These are phyloP conservation scores for Alosa alosa DNA, from an alignment of 2,113 vertebrate genomes.

Conservation along the genomic window DNA sequence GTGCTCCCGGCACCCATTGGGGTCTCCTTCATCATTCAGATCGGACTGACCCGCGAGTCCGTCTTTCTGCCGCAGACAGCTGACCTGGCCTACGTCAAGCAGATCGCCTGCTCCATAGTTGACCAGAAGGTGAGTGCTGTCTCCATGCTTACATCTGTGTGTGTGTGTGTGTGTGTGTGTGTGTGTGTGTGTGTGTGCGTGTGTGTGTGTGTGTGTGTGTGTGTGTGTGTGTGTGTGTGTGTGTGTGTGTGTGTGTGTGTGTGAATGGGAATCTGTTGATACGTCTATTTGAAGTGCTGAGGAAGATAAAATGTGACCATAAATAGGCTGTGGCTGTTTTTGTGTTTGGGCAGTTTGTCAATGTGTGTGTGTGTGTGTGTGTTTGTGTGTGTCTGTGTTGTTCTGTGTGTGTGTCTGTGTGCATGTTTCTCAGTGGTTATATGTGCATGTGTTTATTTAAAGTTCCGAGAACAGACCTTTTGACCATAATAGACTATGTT, in stretches of 20 bases:
- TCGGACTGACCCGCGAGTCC: conserved; percentile 83
- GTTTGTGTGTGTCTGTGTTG: neutral
- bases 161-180: conserved; percentile 28
- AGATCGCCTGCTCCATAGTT: conserved; percentile 87
- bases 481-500: neutral
- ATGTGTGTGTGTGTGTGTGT: neutral
- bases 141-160: neutral
- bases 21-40: conserved; percentile 88
- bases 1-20: conserved; percentile 62
- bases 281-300: neutral
- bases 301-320: neutral
- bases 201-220: conserved; percentile 20
- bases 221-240: conserved; percentile 19
- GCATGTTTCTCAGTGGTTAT: neutral
- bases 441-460: neutral
- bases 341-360: neutral
- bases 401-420: neutral
- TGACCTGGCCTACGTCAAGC: conserved; percentile 85
- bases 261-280: neutral
- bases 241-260: conserved; percentile 20
- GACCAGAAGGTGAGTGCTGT: conserved; percentile 81
- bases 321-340: neutral
- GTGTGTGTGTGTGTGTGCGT: conserved; percentile 21
- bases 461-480: neutral
- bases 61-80: conserved; percentile 78